Evolutionary conservation across 2,113 vertebrate species (phyloP).

Genomic region (Passer montanus): DNA sequence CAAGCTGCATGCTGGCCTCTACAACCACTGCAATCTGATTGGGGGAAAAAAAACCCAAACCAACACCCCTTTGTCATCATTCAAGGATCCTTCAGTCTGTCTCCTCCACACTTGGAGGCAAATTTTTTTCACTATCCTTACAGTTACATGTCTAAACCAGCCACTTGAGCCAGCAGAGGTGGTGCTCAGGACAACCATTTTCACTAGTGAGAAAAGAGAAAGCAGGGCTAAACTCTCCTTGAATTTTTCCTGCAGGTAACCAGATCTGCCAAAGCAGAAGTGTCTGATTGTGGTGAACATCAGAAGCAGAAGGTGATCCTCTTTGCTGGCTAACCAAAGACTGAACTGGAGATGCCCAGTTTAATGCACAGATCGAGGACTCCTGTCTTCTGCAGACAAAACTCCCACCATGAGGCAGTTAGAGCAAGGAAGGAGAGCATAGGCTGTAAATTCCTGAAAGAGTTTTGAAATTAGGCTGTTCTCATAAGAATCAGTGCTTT

Average conservation of each 20-base stretch:
- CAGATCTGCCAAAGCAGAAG: background rate
- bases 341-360: background rate
- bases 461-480: background rate
- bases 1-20: conserved; percentile 11
- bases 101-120: background rate
- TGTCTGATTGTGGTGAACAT: background rate
- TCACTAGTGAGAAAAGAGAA: background rate
- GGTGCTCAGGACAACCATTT: background rate
- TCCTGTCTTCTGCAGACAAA: background rate
- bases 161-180: background rate
- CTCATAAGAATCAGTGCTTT: background rate
- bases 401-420: background rate
- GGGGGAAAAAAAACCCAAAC: background rate
- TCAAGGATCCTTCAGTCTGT: background rate
- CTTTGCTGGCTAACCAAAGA: background rate
- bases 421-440: background rate
- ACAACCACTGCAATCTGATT: background rate
- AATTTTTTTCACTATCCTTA: background rate
- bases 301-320: background rate
- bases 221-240: background rate
- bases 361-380: background rate
- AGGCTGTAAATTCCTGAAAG: background rate
- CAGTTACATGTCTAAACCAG: background rate
- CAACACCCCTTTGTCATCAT: background rate
- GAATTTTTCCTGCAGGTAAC: background rate